Percentiles rank a stretch among this genome's conserved stretches.
These are phyloP conservation scores for Callospermophilus lateralis DNA, from an alignment of 2,113 vertebrate genomes.

Conservation along the genomic window DNA sequence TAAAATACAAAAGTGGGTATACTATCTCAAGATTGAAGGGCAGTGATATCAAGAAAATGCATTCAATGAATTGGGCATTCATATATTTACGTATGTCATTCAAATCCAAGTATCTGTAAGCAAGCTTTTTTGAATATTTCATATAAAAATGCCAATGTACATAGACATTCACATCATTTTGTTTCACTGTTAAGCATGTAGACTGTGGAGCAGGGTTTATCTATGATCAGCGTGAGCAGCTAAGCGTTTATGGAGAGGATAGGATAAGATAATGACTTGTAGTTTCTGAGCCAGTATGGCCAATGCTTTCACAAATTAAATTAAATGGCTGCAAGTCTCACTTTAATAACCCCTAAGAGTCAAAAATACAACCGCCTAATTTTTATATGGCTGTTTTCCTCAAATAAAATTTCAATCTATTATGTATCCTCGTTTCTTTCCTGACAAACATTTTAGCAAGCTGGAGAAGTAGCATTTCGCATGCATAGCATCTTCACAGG, in stretches of 20 bases:
- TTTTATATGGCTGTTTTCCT: slow-evolving; percentile 63
- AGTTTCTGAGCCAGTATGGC: neutral
- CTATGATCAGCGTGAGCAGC: neutral
- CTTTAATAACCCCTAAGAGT: slow-evolving; percentile 55
- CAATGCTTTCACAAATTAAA: slow-evolving; percentile 71
- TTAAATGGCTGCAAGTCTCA: slow-evolving; percentile 55
- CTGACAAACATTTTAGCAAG: slow-evolving; percentile 70
- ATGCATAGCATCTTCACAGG: neutral
- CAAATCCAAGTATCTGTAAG: slow-evolving; percentile 7
- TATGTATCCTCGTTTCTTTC: slow-evolving; percentile 69
- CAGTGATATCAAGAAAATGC: slow-evolving; percentile 20
- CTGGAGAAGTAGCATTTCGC: slow-evolving; percentile 28
- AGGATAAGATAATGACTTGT: neutral
- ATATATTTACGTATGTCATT: slow-evolving; percentile 35
- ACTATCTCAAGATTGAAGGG: neutral
- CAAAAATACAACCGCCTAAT: slow-evolving; percentile 14
- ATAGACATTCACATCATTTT: accelerated
- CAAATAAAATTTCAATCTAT: slow-evolving; percentile 61
- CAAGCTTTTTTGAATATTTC: slow-evolving; percentile 30
- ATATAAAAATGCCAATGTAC: neutral
- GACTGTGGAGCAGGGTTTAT: neutral
- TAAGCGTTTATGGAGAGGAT: slow-evolving; percentile 12
- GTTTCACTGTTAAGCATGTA: neutral
- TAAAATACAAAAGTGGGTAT: neutral
- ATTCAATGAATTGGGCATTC: neutral